These are phyloP conservation scores for Etheostoma nigrum DNA, from an alignment of 2,797 vertebrate species.

Conservation along the genomic window DNA sequence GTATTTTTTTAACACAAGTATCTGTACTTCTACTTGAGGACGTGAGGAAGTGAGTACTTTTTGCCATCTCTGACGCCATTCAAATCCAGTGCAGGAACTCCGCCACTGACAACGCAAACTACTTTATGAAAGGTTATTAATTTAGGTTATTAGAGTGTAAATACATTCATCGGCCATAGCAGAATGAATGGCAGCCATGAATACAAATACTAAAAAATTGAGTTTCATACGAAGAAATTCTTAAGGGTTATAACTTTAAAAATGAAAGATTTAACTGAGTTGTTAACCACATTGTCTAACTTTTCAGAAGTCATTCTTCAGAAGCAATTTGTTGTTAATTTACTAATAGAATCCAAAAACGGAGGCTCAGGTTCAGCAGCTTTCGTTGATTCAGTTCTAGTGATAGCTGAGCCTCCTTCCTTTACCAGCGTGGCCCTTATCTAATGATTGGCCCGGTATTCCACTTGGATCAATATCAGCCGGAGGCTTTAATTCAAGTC, in stretches of 20 bases:
- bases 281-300: not conserved
- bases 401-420: slow-evolving; percentile 24
- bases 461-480: slow-evolving; percentile 59
- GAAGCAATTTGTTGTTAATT: not conserved
- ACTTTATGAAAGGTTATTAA: not conserved
- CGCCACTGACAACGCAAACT: not conserved
- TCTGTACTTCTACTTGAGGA: too few relatives aligned
- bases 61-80: not conserved
- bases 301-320: not conserved
- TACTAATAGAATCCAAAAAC: not conserved
- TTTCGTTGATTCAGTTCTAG: slow-evolving; percentile 25
- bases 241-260: not conserved
- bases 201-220: not conserved
- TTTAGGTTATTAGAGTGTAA: not conserved
- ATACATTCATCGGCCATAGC: not conserved
- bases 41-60: too few relatives aligned
- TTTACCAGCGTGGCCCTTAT: slow-evolving; percentile 36
- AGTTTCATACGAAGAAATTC: not conserved
- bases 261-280: not conserved
- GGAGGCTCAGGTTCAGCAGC: not conserved
- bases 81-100: not conserved
- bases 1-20: too few relatives aligned
- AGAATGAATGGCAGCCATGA: not conserved
- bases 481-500: slow-evolving; percentile 55
- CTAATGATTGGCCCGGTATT: slow-evolving; percentile 52